Evolutionary conservation across 2,888 invertebrate genomes (phyloP).

Genomic region (Drosophila pseudotalamancana): DNA sequence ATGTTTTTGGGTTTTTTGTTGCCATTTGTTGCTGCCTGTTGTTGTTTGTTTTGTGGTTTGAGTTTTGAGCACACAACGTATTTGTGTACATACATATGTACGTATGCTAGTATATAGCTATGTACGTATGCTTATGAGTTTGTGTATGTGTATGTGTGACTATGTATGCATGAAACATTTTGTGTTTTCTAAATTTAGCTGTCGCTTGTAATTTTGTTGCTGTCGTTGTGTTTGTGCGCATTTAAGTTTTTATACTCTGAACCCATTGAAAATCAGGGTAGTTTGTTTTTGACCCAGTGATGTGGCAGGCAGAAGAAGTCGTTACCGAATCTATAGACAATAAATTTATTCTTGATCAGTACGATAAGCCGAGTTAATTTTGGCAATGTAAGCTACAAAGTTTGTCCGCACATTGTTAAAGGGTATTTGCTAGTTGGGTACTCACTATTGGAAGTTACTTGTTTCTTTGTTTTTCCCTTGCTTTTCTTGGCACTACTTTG

Average conservation of each 20-base stretch:
- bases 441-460: too few relatives aligned
- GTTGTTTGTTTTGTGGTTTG: conserved; percentile 47
- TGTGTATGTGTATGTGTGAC: background rate
- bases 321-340: too few relatives aligned
- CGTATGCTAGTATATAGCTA: background rate
- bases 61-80: conserved; percentile 40
- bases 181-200: conserved; percentile 76
- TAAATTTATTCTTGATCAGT: too few relatives aligned
- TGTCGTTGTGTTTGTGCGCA: conserved; percentile 7
- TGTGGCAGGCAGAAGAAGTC: too few relatives aligned
- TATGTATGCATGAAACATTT: conserved; percentile 22
- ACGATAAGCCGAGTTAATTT: too few relatives aligned
- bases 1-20: conserved; percentile 62
- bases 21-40: conserved; percentile 52
- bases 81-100: background rate
- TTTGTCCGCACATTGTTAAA: too few relatives aligned
- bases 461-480: conserved; percentile 50
- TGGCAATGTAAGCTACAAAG: too few relatives aligned
- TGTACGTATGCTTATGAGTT: background rate
- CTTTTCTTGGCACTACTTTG: conserved; percentile 36
- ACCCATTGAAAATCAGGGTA: too few relatives aligned
- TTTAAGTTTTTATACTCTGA: conserved; percentile 2
- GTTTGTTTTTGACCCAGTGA: too few relatives aligned
- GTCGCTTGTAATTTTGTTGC: conserved; percentile 34
- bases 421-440: too few relatives aligned